phyloP scores from a whole-genome alignment of 2,888 invertebrate species.

The Argyresthia goedartella region DNA sequence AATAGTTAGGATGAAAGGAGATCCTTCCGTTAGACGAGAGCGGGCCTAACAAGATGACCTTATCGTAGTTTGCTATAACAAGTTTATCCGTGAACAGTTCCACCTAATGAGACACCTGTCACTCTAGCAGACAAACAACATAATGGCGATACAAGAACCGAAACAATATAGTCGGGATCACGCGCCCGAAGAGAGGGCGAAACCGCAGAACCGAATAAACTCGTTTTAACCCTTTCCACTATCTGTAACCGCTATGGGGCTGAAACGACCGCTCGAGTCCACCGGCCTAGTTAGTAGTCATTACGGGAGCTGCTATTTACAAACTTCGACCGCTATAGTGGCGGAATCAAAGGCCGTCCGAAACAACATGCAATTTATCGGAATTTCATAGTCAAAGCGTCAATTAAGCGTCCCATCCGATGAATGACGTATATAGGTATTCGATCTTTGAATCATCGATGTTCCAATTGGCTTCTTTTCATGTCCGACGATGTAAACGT shows the following conservation, averaged over 20 bases:
- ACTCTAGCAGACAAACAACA: conserved; percentile 6
- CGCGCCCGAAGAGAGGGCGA: conserved; percentile 20
- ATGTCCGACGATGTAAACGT: neutral
- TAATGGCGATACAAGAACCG: conserved; percentile 37
- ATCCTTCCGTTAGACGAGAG: neutral
- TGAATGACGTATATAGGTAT: conserved; percentile 25
- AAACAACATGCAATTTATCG: conserved; percentile 44
- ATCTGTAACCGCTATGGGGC: conserved; percentile 23
- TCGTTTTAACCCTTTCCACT: conserved; percentile 27
- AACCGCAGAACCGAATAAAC: conserved; percentile 46
- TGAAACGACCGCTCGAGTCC: conserved; percentile 1
- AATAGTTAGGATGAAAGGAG: neutral
- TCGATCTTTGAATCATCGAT: neutral
- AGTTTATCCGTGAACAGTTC: neutral
- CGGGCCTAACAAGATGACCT: too few relatives aligned
- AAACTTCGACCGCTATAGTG: conserved; percentile 21
- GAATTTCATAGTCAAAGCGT: conserved; percentile 39
- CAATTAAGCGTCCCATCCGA: conserved; percentile 27
- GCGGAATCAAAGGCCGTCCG: conserved; percentile 23
- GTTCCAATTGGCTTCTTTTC: neutral
- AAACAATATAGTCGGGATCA: conserved; percentile 30
- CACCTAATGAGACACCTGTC: neutral
- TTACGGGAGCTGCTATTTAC: conserved; percentile 35
- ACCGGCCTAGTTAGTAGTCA: conserved; percentile 44
- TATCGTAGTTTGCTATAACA: too few relatives aligned